These are phyloP conservation scores for Zygogramma bicolorata DNA, from an alignment of 2,888 invertebrate genomes.

Conservation along the genomic window DNA sequence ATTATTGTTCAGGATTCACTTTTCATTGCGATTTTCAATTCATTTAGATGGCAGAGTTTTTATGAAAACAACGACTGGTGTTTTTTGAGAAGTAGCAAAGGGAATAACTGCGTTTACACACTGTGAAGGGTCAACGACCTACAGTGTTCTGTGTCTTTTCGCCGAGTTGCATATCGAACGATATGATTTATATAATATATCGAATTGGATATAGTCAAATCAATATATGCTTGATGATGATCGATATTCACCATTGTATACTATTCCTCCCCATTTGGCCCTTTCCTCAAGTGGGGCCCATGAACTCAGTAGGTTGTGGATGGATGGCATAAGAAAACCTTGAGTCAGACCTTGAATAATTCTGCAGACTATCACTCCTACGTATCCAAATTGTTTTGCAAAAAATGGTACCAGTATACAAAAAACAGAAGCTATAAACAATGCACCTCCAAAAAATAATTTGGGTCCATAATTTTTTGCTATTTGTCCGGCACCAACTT, in stretches of 20 bases:
- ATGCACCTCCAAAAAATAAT: constrained; percentile 71
- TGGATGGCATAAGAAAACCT: constrained; percentile 79
- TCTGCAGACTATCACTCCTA: constrained; percentile 74
- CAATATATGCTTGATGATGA: background rate
- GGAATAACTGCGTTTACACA: too few relatives aligned
- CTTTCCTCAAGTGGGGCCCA: constrained; percentile 80
- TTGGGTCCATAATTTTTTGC: constrained; percentile 82
- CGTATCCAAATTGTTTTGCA: constrained; percentile 73
- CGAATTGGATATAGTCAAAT: too few relatives aligned
- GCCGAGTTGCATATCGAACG: too few relatives aligned
- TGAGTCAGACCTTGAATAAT: constrained; percentile 81
- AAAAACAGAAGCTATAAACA: constrained; percentile 73
- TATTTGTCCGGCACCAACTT: constrained; percentile 78
- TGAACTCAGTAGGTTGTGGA: constrained; percentile 81
- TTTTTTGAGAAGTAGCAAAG: too few relatives aligned
- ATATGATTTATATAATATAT: too few relatives aligned
- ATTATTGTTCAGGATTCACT: too few relatives aligned
- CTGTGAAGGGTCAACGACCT: too few relatives aligned
- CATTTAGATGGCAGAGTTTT: too few relatives aligned
- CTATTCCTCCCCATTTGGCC: constrained; percentile 75
- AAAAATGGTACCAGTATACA: constrained; percentile 77
- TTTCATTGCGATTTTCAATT: too few relatives aligned
- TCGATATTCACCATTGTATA: constrained; percentile 68
- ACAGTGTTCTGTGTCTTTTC: too few relatives aligned
- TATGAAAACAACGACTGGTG: too few relatives aligned